Conservation (phyloP, 1,140 invertebrate species). For the Hylaeus volcanicus region DNA sequence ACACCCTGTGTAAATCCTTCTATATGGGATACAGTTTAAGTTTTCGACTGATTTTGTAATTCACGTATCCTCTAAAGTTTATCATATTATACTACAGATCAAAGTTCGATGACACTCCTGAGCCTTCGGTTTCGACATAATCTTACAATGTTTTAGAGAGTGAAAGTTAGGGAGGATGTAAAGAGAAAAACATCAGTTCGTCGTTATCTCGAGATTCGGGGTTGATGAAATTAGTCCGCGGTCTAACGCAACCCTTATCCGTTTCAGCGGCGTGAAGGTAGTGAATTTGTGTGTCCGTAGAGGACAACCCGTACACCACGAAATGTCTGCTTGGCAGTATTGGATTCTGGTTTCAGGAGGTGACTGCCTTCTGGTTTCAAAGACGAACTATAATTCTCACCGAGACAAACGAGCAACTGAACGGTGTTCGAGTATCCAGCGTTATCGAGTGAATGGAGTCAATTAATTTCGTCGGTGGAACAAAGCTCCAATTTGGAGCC, state of each 20-base stretch:
- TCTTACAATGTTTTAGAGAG: no score
- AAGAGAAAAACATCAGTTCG: background rate
- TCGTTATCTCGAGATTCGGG: no score
- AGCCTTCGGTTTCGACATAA: no score
- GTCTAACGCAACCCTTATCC: background rate
- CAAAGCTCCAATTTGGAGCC: slow-evolving; percentile 76
- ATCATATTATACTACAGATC: no score
- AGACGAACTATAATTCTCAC: slow-evolving; percentile 57
- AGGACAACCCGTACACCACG: background rate
- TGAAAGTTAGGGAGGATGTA: background rate
- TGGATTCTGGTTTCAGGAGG: background rate
- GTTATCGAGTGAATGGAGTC: slow-evolving; percentile 75
- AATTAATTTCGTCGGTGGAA: slow-evolving; percentile 74
- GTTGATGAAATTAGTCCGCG: background rate
- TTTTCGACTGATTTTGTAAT: no score
- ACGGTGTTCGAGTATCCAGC: slow-evolving; percentile 58
- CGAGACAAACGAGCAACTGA: slow-evolving; percentile 59
- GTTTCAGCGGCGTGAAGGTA: background rate
- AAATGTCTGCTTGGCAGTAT: slow-evolving; percentile 1
- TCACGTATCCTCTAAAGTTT: no score
- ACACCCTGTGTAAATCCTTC: no score
- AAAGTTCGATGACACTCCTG: no score
- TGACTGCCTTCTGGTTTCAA: slow-evolving; percentile 29
- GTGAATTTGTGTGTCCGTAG: slow-evolving; percentile 9
- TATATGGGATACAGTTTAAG: no score